Evolutionary conservation across 2,888 invertebrate species (phyloP).

Genomic region (Phyto melanocephala): DNA sequence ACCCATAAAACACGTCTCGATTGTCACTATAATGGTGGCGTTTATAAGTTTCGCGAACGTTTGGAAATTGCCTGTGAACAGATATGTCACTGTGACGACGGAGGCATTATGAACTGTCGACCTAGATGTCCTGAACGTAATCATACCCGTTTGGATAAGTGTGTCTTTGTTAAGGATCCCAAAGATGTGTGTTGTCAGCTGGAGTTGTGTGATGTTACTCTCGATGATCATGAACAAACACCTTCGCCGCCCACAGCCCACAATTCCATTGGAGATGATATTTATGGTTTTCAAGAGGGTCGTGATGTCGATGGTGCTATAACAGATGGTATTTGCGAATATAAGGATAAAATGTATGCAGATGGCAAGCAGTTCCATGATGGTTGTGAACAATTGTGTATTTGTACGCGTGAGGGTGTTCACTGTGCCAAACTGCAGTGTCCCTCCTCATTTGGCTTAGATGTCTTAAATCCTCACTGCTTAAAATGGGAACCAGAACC

Average conservation of each 20-base stretch:
- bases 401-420: conserved; percentile 85
- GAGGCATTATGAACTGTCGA: conserved; percentile 86
- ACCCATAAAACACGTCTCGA: conserved; percentile 72
- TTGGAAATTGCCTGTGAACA: conserved; percentile 90
- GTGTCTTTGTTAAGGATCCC: conserved; percentile 90
- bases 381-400: conserved; percentile 88
- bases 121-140: conserved; percentile 84
- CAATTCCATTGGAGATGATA: conserved; percentile 69
- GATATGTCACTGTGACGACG: conserved; percentile 87
- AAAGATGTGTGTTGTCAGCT: conserved; percentile 91
- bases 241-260: conserved; percentile 70
- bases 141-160: conserved; percentile 84
- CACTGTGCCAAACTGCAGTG: conserved; percentile 91
- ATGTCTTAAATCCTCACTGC: conserved; percentile 90
- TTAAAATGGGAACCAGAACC: conserved; percentile 92
- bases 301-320: conserved; percentile 68
- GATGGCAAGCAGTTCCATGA: conserved; percentile 89
- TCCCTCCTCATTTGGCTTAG: conserved; percentile 90
- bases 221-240: conserved; percentile 86
- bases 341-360: conserved; percentile 74
- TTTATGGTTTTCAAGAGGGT: conserved; percentile 71
- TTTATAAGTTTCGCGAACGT: conserved; percentile 85
- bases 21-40: conserved; percentile 81
- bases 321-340: conserved; percentile 69
- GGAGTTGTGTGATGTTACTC: conserved; percentile 90